Evolutionary conservation across 2,888 invertebrate genomes (phyloP).

Genomic region (Iselma pallidipennis): DNA sequence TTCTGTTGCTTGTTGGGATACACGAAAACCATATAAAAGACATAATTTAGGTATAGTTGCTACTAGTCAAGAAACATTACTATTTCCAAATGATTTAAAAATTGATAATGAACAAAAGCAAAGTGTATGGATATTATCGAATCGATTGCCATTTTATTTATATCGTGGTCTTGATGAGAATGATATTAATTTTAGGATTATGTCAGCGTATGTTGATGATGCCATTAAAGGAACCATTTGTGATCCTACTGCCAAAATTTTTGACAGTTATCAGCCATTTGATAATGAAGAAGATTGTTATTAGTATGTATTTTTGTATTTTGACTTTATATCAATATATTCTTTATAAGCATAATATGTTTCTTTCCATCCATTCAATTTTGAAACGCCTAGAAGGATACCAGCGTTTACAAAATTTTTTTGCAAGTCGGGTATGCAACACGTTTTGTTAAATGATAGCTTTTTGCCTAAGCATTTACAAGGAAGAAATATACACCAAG

Average conservation of each 20-base stretch:
- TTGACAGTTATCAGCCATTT: conserved; percentile 28
- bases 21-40: conserved; percentile 68
- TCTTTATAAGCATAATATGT: no score
- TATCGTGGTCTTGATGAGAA: conserved; percentile 65
- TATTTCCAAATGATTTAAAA: conserved; percentile 82
- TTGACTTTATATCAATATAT: no score
- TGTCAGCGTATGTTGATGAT: conserved; percentile 67
- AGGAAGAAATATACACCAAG: no score
- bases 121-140: conserved; percentile 77
- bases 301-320: conserved; percentile 10
- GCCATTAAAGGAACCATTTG: conserved; percentile 71
- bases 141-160: conserved; percentile 74
- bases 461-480: no score
- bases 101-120: conserved; percentile 71
- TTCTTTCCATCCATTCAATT: no score
- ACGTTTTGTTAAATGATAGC: no score
- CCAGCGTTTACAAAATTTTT: no score
- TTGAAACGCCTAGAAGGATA: no score
- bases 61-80: conserved; percentile 64
- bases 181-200: conserved; percentile 74
- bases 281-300: conserved; percentile 36
- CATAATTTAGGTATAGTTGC: conserved; percentile 67
- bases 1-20: conserved; percentile 81
- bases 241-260: conserved; percentile 59
- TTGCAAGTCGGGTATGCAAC: no score